A percentile compares a stretch with the other conserved stretches of the same genome.
These are phyloP conservation scores for Rambutsinella grinnellia DNA, from an alignment of 2,888 invertebrate genomes.

Conservation along the genomic window DNA sequence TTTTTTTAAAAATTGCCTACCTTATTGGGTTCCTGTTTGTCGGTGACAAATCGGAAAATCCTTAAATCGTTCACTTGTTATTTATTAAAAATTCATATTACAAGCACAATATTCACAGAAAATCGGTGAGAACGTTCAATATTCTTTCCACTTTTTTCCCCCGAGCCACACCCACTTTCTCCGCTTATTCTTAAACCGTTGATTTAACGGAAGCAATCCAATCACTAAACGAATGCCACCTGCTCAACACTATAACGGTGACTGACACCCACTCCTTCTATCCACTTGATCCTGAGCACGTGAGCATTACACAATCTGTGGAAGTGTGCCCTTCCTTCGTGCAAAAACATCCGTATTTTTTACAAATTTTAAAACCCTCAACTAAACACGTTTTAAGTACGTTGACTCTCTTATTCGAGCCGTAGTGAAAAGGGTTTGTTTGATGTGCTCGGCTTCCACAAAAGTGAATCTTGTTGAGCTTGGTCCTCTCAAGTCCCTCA, in stretches of 20 bases:
- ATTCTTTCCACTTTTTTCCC: too few relatives aligned
- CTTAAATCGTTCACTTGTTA: too few relatives aligned
- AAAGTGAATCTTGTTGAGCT: constrained; percentile 1
- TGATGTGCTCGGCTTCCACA: constrained; percentile 7
- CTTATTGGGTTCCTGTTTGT: too few relatives aligned
- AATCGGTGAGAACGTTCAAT: too few relatives aligned
- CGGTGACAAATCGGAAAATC: too few relatives aligned
- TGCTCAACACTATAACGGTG: constrained; percentile 30
- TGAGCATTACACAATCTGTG: too few relatives aligned
- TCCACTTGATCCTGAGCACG: constrained; percentile 53
- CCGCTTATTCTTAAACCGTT: too few relatives aligned
- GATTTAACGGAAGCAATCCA: too few relatives aligned
- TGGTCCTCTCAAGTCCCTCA: constrained; percentile 10
- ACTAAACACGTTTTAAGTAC: background rate
- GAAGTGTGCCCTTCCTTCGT: constrained; percentile 42
- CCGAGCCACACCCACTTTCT: too few relatives aligned
- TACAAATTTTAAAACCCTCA: background rate
- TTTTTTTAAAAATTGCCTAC: too few relatives aligned
- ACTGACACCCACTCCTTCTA: constrained; percentile 30
- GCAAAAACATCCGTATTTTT: constrained; percentile 12
- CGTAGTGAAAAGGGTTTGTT: background rate
- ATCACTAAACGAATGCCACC: constrained; percentile 17
- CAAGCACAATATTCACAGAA: too few relatives aligned
- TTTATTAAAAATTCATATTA: too few relatives aligned
- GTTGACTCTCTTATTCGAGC: constrained; percentile 3